Base-by-base conservation (phyloP, 2,113 vertebrate species). In the Grus americana region DNA sequence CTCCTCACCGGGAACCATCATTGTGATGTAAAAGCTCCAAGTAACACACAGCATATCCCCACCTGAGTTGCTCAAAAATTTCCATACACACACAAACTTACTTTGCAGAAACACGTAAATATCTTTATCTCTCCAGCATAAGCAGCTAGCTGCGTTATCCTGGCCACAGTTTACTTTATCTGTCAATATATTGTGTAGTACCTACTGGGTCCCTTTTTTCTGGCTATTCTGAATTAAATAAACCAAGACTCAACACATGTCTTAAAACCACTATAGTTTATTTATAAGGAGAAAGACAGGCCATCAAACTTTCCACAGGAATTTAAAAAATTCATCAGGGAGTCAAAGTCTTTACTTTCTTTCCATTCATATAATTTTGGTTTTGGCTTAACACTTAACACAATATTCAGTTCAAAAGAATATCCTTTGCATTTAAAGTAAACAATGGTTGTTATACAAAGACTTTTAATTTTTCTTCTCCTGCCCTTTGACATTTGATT, bases 281-380 rank as follows among this genome's bases (percentile, higher is more conserved):
- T 98, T 98, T 98, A 97, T 98, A 97, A 97, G 86, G 94, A 97
- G 94, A 98, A 98, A 97, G 83, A 95, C 78, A 97, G 94, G 95
- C 96, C 97, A 98, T 98, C 97, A 98, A 97, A 98, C 96, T 98
- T 97, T 98, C 98, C 98, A 98, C 98, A 99, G 95, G 97, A 98
- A 98, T 99, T 98, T 63, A 93, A 98, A 98, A 98, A 98, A 98
- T 97, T 98, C 98, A 93, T 93, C 84, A 91, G 97, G 97, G 97
- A 98, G 95, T 98, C 96, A 98, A 98, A 98, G 93, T 81, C 97
- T 98, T 98, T 97, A 97, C 97, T 98, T 98, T 98, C 91, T 98
- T 99, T 98, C 98, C 98, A 98, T 98, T 99, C 98, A 98, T 98
- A 98, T 98, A 98, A 98, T 98, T 98, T 98, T 97, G 98, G 98